Base-by-base conservation (phyloP, 2,888 invertebrate genomes). In the Rutpela maculata region DNA sequence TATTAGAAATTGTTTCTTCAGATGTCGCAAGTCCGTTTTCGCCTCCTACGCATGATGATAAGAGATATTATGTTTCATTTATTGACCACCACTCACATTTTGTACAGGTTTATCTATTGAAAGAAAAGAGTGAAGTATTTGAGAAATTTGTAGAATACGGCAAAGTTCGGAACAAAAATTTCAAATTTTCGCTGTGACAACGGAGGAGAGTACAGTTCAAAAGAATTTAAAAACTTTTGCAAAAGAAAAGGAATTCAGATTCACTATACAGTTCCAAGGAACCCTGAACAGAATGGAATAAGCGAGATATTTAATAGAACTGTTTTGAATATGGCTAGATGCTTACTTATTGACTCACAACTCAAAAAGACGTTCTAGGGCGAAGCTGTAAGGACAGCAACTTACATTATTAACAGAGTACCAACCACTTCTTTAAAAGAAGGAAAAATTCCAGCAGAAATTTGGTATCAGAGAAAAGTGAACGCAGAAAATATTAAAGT, bases 181-280 rank as follows among this genome's bases (percentile, higher is more conserved):
- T 50, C 50, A 50, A 50, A 50, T n/a, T n/a, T 50, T 12, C 50
- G n/a, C n/a, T n/a, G 50, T 50, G 50, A 50, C n/a, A 50, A 50
- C 12, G 43, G 43, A 15, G 43, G 50, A n/a, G 50, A 6, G 50
- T 50, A 50, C 50, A 50, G 50, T 6, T 50, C n/a, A 3, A 50
- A 50, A n/a, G 4, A n/a, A n/a, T 50, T 50, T n/a, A n/a, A 50
- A n/a, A 50, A 50, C 5, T n/a, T 50, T 50, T 50, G 50, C 7
- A 50, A 50, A n/a, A 50, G 50, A 50, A n/a, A 50, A 50, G n/a
- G 50, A 50, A 43, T 43, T 15, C 50, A 50, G 50, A n/a, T 50
- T 5, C 50, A 50, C 11, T 50, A 50, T 50, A 50, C 15, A 15
- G 15, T 50, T 11, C 38, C 38, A 38, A 38, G 38, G 11, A 38